Conservation (phyloP, 2,797 vertebrate species). For the Molossus molossus region DNA sequence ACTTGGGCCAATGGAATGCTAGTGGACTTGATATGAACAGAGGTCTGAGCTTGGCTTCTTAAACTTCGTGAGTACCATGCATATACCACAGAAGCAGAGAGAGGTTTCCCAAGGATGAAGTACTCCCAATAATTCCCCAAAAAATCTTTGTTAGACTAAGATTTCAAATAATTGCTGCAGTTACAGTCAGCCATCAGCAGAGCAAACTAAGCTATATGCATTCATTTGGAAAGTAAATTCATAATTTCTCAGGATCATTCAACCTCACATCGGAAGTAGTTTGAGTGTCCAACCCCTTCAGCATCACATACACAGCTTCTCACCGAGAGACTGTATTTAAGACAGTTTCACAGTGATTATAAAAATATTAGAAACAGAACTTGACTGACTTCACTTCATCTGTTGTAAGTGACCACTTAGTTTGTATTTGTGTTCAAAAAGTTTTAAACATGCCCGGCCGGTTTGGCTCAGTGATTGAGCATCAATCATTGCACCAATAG, state of each 20-base stretch:
- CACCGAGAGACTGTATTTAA: not conserved
- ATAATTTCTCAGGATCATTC: not conserved
- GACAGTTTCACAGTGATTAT: not conserved
- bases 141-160: not conserved
- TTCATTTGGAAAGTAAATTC: not conserved
- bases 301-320: not conserved
- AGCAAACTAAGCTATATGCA: not conserved
- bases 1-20: not conserved
- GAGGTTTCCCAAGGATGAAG: not conserved
- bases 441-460: not conserved
- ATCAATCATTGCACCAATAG: too few relatives aligned
- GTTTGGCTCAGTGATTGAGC: too few relatives aligned
- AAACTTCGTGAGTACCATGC: not conserved
- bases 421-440: not conserved
- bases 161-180: not conserved
- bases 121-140: fast-evolving
- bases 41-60: not conserved
- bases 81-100: not conserved
- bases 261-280: not conserved
- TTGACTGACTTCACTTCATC: not conserved
- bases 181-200: not conserved
- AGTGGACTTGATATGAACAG: not conserved
- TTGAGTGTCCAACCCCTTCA: not conserved
- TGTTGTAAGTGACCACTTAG: not conserved
- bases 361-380: not conserved